Evolutionary conservation across 2,888 invertebrate genomes (phyloP), one percentile per base, ranked within the genome.

Genomic region (Euzetes globulus): DNA sequence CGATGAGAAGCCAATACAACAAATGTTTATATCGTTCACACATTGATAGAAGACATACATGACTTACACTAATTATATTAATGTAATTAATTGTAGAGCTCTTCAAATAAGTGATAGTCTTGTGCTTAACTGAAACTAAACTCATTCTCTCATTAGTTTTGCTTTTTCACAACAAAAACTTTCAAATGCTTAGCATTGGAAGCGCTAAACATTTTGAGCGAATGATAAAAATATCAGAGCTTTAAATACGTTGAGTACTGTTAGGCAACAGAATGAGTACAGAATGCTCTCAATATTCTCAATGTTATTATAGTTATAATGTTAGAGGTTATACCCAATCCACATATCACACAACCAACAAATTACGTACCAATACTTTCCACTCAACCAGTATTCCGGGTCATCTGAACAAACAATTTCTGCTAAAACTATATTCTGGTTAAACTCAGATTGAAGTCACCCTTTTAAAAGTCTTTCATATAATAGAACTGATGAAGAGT

Each of bases 21-120:
- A 25, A 22, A 58, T 47, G 47, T 47, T 47, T 47, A 47, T 47
- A 47, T 47, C 47, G 47, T 47, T 22, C 22, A 58, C 58, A 58
- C 58, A 58, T 58, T 50, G n/a, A 50, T 58, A 13, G 58, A 22
- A 58, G 58, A 58, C 58, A 58, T 58, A 6, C 58, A 58, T 17
- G 58, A 22, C 58, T 58, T 58, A 58, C 19, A 58, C 25, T 22
- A 58, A 25, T 58, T 58, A 58, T 58, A 22, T 17, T 58, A 25
- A 58, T 58, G 13, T 58, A n/a, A 58, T 22, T 58, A 58, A 25
- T 58, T 25, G 27, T 19, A 58, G 58, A 58, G 19, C 58, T 22
- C 19, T 58, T 58, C 22, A 25, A 17, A 22, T 13, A 19, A 58
- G 58, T 58, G 58, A 22, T 58, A 22, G 58, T 58, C 13, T 22